Evolutionary conservation across 2,888 invertebrate species (phyloP).

Genomic region (Spilosoma lubricipeda): DNA sequence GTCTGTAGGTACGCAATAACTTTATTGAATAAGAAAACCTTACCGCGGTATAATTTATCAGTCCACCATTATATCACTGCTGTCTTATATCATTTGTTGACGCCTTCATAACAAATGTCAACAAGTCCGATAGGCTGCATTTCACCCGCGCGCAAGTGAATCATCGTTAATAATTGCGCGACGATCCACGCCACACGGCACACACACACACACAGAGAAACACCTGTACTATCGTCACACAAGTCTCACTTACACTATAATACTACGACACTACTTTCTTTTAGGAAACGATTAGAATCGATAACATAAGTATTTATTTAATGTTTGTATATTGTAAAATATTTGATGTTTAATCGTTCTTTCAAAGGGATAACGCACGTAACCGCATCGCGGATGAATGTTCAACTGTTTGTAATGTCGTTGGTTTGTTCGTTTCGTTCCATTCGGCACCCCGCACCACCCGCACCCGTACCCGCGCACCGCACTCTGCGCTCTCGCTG

Average conservation of each 20-base stretch:
- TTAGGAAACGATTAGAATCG: slow-evolving; percentile 61
- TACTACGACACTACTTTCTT: slow-evolving; percentile 61
- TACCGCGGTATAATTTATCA: slow-evolving; percentile 78
- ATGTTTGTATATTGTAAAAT: slow-evolving; percentile 61
- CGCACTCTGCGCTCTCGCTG: slow-evolving; percentile 77
- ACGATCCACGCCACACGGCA: slow-evolving; percentile 82
- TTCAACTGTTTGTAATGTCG: slow-evolving; percentile 84
- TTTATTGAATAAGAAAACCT: slow-evolving; percentile 45
- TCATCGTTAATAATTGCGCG: slow-evolving; percentile 86
- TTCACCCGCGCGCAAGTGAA: slow-evolving; percentile 85
- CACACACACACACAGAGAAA: slow-evolving; percentile 73
- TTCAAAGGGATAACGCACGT: slow-evolving; percentile 70
- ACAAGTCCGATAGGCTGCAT: slow-evolving; percentile 85
- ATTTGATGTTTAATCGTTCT: slow-evolving; percentile 58
- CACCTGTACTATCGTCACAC: slow-evolving; percentile 80
- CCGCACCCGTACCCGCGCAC: slow-evolving; percentile 65
- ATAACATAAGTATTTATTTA: slow-evolving; percentile 60
- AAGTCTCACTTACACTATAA: slow-evolving; percentile 54
- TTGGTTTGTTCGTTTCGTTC: slow-evolving; percentile 78
- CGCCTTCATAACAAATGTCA: slow-evolving; percentile 82
- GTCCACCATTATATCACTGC: slow-evolving; percentile 80
- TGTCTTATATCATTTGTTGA: slow-evolving; percentile 82
- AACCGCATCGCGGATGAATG: slow-evolving; percentile 79
- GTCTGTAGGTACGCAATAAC: neutral
- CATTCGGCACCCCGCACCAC: slow-evolving; percentile 68